A percentile compares a stretch with the other conserved stretches of the same genome.
phyloP scores from a whole-genome alignment of 2,113 vertebrate genomes.

The Ivindomyrus marchei region DNA sequence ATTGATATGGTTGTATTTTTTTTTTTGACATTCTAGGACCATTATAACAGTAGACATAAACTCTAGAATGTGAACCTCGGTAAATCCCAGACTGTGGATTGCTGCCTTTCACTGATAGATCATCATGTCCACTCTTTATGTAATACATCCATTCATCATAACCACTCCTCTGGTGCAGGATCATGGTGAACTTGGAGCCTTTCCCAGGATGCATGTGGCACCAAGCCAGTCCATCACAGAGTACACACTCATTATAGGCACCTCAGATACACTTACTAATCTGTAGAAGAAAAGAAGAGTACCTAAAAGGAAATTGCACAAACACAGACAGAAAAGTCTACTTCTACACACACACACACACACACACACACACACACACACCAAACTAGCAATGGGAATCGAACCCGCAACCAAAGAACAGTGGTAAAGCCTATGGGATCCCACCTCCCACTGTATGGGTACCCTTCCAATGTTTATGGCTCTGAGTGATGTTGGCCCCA shows the following conservation, averaged over 20 bases:
- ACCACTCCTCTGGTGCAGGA: neutral
- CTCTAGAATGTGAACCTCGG: neutral
- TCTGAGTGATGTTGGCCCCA: too few relatives aligned
- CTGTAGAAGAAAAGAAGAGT: neutral
- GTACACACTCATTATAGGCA: neutral
- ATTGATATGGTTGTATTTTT: neutral
- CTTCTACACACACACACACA: neutral
- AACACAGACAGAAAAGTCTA: neutral
- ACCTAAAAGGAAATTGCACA: neutral
- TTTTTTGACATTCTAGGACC: neutral
- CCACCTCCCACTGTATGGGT: neutral
- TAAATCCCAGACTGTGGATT: neutral
- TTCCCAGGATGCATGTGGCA: neutral
- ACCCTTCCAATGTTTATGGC: too few relatives aligned
- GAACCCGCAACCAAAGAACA: neutral
- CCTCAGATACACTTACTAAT: neutral
- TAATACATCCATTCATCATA: neutral
- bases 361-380: neutral
- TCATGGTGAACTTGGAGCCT: neutral
- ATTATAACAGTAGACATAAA: neutral
- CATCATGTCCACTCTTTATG: neutral
- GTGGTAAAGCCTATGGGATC: neutral
- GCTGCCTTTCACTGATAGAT: neutral
- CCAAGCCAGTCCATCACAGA: neutral
- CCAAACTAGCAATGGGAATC: neutral